These are phyloP conservation scores for Pachyuromys duprasi DNA, from an alignment of 2,797 vertebrate species.

Conservation along the genomic window DNA sequence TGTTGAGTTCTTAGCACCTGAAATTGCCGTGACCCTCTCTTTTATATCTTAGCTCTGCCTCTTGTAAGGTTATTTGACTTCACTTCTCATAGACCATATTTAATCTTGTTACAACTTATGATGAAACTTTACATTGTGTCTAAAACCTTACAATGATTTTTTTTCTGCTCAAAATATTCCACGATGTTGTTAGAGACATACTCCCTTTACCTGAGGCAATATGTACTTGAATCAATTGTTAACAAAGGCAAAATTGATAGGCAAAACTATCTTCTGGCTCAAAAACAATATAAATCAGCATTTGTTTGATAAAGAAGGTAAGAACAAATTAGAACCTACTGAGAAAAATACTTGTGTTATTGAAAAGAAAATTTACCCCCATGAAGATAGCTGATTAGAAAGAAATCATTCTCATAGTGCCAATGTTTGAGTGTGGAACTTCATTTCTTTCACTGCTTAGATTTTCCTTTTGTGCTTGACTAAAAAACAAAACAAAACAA, in stretches of 20 bases:
- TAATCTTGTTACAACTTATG: background rate
- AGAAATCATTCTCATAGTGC: background rate
- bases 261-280: background rate
- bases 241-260: background rate
- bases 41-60: background rate
- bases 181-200: background rate
- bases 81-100: background rate
- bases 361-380: background rate
- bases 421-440: background rate
- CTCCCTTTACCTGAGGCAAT: background rate
- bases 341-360: background rate
- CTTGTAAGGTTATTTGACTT: background rate
- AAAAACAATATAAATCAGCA: background rate
- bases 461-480: background rate
- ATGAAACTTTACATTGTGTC: background rate
- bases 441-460: background rate
- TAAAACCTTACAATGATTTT: background rate
- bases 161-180: conserved; percentile 25
- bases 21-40: background rate
- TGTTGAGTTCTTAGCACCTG: background rate
- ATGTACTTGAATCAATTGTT: background rate
- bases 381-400: background rate
- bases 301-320: background rate
- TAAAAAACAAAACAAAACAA: background rate
- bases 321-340: background rate